Conservation (phyloP, 2,888 invertebrate species). For the Sphaerophoria rueppellii region DNA sequence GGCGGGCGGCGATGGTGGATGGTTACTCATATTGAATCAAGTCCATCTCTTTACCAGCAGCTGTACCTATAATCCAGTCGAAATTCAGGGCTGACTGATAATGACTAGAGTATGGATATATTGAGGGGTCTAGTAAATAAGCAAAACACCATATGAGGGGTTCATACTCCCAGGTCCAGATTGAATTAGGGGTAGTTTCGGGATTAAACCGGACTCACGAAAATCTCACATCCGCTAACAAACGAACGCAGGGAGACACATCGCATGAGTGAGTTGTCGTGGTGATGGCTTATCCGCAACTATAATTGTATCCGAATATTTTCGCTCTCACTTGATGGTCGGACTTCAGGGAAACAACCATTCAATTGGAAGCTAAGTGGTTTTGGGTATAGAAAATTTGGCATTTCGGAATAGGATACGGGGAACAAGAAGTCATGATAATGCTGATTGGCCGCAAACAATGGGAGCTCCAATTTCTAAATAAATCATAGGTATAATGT, state of each 20-base stretch:
- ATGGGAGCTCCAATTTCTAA: too few relatives aligned
- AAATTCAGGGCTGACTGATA: constrained; percentile 33
- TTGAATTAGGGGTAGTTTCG: constrained; percentile 68
- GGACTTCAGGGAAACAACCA: constrained; percentile 45
- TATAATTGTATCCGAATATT: constrained; percentile 67
- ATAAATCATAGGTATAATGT: too few relatives aligned
- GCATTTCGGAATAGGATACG: constrained; percentile 16
- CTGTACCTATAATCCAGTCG: constrained; percentile 32
- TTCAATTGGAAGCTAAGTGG: constrained; percentile 63
- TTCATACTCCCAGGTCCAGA: constrained; percentile 25
- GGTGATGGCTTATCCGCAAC: constrained; percentile 36
- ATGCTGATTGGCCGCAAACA: not conserved
- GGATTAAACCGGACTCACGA: constrained; percentile 25
- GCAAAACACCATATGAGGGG: constrained; percentile 28
- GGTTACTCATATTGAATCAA: too few relatives aligned
- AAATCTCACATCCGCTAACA: not conserved
- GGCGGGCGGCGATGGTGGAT: too few relatives aligned
- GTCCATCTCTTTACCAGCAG: not conserved
- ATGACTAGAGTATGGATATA: constrained; percentile 26
- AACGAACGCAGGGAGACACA: not conserved
- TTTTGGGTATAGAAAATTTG: constrained; percentile 49
- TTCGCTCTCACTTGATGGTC: constrained; percentile 52
- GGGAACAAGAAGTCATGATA: constrained; percentile 7
- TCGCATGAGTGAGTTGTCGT: constrained; percentile 4
- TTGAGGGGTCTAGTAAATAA: constrained; percentile 56